Conservation (phyloP, 2,797 vertebrate genomes). For the Melanotaenia parkinsoni region DNA sequence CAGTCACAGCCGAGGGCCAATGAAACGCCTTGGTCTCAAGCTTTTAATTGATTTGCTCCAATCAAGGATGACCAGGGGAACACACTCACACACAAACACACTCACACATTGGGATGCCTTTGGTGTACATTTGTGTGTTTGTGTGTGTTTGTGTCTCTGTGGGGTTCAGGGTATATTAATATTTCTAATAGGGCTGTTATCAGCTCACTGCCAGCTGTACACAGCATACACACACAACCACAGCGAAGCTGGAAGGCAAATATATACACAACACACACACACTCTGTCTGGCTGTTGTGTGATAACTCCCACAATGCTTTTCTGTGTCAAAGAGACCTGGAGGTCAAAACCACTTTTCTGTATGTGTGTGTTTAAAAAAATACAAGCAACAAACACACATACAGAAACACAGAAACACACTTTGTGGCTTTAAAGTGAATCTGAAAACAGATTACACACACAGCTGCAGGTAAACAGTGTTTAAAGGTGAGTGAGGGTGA, state of each 20-base stretch:
- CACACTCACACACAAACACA: constrained; percentile 9
- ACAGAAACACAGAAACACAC: constrained; percentile 30
- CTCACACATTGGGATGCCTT: constrained; percentile 18
- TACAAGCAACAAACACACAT: constrained; percentile 18
- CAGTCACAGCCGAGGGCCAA: constrained; percentile 56
- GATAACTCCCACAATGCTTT: constrained; percentile 74
- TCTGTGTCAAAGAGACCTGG: constrained; percentile 73
- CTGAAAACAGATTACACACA: constrained; percentile 25
- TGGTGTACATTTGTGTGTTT: constrained; percentile 7
- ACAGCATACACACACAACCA: constrained; percentile 63
- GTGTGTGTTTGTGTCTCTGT: constrained; percentile 56
- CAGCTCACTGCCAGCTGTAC: constrained; percentile 82
- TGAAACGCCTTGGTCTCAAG: constrained; percentile 2
- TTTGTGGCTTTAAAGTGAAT: constrained; percentile 26
- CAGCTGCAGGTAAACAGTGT: constrained; percentile 47
- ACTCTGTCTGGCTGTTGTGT: constrained; percentile 57
- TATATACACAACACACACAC: constrained; percentile 43
- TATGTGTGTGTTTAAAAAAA: constrained; percentile 31
- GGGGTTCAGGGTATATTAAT: constrained; percentile 80
- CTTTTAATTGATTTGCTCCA: constrained; percentile 63
- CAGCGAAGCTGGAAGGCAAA: constrained; percentile 60
- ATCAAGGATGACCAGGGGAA: constrained; percentile 51
- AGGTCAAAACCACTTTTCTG: constrained; percentile 70
- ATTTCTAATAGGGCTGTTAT: constrained; percentile 82
- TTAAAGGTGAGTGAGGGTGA: constrained; percentile 40